These are phyloP conservation scores for Lacerta viridis DNA, from an alignment of 2,797 vertebrate species.

Conservation along the genomic window DNA sequence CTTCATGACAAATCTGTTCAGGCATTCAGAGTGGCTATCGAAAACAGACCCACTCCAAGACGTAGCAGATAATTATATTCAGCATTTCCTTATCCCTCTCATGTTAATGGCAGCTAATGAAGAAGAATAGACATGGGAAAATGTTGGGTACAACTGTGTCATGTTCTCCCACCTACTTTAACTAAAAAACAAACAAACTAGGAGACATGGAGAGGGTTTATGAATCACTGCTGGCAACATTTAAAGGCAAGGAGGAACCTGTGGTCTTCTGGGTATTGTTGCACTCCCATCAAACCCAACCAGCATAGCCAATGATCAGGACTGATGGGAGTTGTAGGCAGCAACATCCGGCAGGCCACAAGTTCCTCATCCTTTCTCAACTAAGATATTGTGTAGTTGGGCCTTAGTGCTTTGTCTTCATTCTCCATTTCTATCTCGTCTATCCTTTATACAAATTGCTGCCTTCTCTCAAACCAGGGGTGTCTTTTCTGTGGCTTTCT, in stretches of 20 bases:
- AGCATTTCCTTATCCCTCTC: background rate
- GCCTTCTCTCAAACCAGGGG: background rate
- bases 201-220: background rate
- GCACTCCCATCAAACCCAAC: no score
- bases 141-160: background rate
- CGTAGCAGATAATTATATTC: background rate
- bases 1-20: background rate
- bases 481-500: no score
- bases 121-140: background rate
- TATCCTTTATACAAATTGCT: background rate
- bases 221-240: background rate
- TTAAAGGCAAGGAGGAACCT: no score
- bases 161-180: background rate
- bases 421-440: background rate
- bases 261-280: no score
- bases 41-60: background rate
- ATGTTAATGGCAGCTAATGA: background rate
- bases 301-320: no score
- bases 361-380: no score
- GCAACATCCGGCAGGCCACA: no score
- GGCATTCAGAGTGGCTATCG: background rate
- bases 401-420: background rate
- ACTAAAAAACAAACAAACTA: background rate
- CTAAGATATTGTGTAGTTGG: background rate
- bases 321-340: no score